Evolutionary conservation across 1,140 invertebrate species (phyloP), one percentile per base, ranked within the genome.

Genomic region (Conus betulinus): DNA sequence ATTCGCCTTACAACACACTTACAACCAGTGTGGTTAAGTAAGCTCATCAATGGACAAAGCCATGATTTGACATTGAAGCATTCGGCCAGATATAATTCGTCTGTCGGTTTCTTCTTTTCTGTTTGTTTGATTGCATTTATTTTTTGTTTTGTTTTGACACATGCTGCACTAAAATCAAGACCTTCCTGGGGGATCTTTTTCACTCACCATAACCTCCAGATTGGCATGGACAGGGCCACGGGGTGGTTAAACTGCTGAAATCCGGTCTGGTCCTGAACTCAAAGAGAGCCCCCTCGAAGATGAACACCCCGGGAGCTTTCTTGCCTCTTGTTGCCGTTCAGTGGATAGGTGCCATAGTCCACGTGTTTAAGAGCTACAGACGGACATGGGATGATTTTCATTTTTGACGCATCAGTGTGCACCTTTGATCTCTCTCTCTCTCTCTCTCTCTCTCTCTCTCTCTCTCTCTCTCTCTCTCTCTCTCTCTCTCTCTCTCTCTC

Each of bases 151-250:
- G n/a, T 51, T 53, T 76, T 74, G 13, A 52, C 23, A 67, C 25
- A 71, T 87, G 7, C 25, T n/a, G 13, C 27, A n/a, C 6, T 27
- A 53, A n/a, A 39, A 15, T 51, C 39, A 87, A 87, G 78, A 76
- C 27, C n/a, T 87, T 39, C 39, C 39, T 39, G 57, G 57, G 51
- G 39, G 39, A 39, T 39, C 39, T 39, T 39, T 76, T 78, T 15
- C 63, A 85, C 90, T 90, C 84, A 97, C 96, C 94, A 96, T 95
- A 60, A 97, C 91, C 11, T 96, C 93, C 15, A 97, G 92, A 90
- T 96, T 96, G 6, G 93, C 93, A 1, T 96, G 92, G 0, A 96
- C 88, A 0, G 96, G 96, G 63, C 97, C 97, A 81, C 93, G 94
- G 0, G 0, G 96, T 95, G 90, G 93, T 94, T 15, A 97, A 92